A percentile compares a stretch with the other conserved stretches of the same genome.
phyloP scores from a whole-genome alignment of 2,888 invertebrate genomes.

The Sericinus montela region DNA sequence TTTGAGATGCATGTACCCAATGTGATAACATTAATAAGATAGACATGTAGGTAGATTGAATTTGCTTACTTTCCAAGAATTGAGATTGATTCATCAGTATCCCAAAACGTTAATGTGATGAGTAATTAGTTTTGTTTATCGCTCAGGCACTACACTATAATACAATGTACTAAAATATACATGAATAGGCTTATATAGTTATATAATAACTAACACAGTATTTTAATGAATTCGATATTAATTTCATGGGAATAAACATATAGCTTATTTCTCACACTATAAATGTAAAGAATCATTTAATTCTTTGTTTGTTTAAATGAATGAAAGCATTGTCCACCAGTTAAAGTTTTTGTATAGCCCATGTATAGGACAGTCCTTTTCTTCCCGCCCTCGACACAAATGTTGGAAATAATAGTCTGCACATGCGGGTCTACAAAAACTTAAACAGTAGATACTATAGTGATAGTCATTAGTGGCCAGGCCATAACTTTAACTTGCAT shows the following conservation, averaged over 20 bases:
- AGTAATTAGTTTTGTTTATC: too few relatives aligned
- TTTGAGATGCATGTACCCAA: too few relatives aligned
- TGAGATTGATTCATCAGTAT: constrained; percentile 34
- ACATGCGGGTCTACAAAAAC: constrained; percentile 52
- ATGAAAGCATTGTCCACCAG: constrained; percentile 37
- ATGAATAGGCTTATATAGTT: too few relatives aligned
- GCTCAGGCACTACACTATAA: too few relatives aligned
- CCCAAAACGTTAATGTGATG: too few relatives aligned
- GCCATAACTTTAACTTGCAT: too few relatives aligned
- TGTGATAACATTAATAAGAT: not conserved
- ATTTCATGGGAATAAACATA: too few relatives aligned
- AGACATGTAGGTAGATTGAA: not conserved
- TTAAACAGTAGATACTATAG: constrained; percentile 17
- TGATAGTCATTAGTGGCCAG: too few relatives aligned
- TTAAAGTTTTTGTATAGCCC: constrained; percentile 51
- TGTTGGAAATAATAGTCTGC: constrained; percentile 40
- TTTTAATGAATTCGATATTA: too few relatives aligned
- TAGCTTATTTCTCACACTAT: not conserved
- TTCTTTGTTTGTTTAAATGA: constrained; percentile 6
- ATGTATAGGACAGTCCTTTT: constrained; percentile 49
- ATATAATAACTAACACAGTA: too few relatives aligned
- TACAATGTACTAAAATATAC: too few relatives aligned
- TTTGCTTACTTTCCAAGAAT: constrained; percentile 33
- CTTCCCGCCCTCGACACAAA: constrained; percentile 38
- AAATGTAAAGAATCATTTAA: not conserved